Conservation (phyloP, 2,797 vertebrate genomes). For the Myiotriccus ornatus region DNA sequence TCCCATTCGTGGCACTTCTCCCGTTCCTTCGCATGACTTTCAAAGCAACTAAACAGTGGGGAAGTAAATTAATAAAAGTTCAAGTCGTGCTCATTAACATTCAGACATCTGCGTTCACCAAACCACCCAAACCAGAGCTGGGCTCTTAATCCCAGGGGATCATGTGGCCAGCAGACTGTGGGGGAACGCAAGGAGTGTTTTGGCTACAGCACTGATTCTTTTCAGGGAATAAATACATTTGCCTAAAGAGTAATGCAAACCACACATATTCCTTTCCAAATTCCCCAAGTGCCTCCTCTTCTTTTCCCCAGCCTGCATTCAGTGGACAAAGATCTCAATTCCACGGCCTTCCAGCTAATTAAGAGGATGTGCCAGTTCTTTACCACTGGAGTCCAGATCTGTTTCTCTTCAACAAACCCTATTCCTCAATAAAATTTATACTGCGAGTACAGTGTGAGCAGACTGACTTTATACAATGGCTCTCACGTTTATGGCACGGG, state of each 20-base stretch:
- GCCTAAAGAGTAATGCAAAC: conserved; percentile 38
- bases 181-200: conserved; percentile 9
- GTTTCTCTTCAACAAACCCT: conserved; percentile 28
- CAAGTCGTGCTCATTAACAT: neutral
- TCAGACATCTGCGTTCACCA: conserved; percentile 14
- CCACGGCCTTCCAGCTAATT: conserved; percentile 8
- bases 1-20: neutral
- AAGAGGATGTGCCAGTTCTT: neutral
- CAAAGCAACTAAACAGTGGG: conserved; percentile 5
- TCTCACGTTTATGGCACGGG: neutral
- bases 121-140: conserved; percentile 20
- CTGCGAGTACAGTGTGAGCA: neutral
- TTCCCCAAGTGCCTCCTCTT: neutral
- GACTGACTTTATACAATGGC: neutral
- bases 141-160: neutral
- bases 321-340: neutral
- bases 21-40: neutral
- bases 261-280: neutral
- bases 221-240: conserved; percentile 19
- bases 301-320: neutral
- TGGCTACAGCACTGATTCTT: conserved; percentile 26
- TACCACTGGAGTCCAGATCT: conserved; percentile 19
- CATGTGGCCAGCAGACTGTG: neutral
- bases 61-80: conserved; percentile 21
- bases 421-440: neutral